phyloP scores from a whole-genome alignment of 2,888 invertebrate genomes.

The Campopleginae sp. region DNA sequence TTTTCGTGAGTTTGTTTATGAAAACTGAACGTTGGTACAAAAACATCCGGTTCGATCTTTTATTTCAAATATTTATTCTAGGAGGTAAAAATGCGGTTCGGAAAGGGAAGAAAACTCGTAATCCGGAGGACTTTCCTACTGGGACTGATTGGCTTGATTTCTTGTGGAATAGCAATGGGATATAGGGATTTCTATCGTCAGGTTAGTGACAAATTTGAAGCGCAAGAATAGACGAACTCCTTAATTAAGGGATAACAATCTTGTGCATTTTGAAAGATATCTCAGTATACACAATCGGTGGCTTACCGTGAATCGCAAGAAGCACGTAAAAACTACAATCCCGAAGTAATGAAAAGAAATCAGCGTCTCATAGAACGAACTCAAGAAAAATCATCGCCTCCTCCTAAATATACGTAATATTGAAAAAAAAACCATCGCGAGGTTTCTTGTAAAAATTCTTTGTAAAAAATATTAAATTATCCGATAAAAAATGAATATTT shows the following conservation, averaged over 20 bases:
- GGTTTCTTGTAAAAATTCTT: fast-evolving
- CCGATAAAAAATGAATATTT: background rate
- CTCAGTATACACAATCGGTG: slow-evolving; percentile 73
- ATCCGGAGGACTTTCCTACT: slow-evolving; percentile 71
- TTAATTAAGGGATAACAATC: background rate
- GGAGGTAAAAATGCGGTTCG: slow-evolving; percentile 43
- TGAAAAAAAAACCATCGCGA: background rate
- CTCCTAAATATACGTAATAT: slow-evolving; percentile 19
- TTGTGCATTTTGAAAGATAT: slow-evolving; percentile 69
- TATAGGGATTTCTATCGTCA: slow-evolving; percentile 70
- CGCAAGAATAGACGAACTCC: background rate
- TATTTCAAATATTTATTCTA: background rate
- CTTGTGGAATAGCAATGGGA: slow-evolving; percentile 70
- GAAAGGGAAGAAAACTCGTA: slow-evolving; percentile 67
- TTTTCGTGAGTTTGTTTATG: background rate
- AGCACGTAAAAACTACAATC: slow-evolving; percentile 69
- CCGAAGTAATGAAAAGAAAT: slow-evolving; percentile 68
- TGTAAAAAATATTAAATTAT: background rate
- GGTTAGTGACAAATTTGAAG: slow-evolving; percentile 41
- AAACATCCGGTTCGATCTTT: background rate
- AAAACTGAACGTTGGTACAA: background rate
- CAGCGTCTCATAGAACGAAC: slow-evolving; percentile 55
- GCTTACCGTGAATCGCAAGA: slow-evolving; percentile 71
- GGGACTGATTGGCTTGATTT: slow-evolving; percentile 69
- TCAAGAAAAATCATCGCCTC: slow-evolving; percentile 35